Evolutionary conservation across 35 echinoderm and acorn worm genomes (phyloP).

Genomic region (Holothuria glaberrima): DNA sequence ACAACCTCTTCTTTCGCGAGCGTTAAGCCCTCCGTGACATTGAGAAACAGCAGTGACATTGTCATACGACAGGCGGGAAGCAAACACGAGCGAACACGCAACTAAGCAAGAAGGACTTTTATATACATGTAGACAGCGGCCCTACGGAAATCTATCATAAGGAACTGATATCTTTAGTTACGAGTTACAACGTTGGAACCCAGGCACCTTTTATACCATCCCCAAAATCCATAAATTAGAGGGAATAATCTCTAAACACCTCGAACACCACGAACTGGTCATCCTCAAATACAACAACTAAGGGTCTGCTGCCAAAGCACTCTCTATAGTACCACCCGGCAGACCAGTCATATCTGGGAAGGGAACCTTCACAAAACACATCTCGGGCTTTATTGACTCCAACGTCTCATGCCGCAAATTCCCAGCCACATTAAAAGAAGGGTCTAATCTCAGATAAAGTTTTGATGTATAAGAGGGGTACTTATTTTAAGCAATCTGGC

Average conservation of each 20-base stretch:
- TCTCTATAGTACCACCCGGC: too few species aligned
- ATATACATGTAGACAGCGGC: background rate
- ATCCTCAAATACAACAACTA: too few species aligned
- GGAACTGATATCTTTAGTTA: conserved; percentile 3
- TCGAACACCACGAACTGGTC: background rate
- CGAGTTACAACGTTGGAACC: background rate
- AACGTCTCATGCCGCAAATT: background rate
- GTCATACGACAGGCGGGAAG: background rate
- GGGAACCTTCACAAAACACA: too few species aligned
- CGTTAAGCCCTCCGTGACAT: conserved; percentile 19
- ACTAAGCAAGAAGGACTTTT: too few species aligned
- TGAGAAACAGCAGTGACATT: conserved; percentile 20
- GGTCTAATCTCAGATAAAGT: too few species aligned
- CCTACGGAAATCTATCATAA: conserved; percentile 23
- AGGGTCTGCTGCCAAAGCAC: background rate
- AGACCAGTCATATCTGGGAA: too few species aligned
- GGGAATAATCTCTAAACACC: too few species aligned
- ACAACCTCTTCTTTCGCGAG: conserved; percentile 1
- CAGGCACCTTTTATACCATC: background rate
- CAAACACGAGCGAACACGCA: background rate
- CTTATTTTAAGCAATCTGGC: too few species aligned
- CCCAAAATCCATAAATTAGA: too few species aligned
- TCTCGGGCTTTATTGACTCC: conserved; percentile 3
- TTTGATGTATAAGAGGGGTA: too few species aligned
- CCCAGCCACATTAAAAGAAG: too few species aligned